These are phyloP conservation scores for Brachionus rotundiformis DNA, from an alignment of 1,140 invertebrate species.

Conservation along the genomic window DNA sequence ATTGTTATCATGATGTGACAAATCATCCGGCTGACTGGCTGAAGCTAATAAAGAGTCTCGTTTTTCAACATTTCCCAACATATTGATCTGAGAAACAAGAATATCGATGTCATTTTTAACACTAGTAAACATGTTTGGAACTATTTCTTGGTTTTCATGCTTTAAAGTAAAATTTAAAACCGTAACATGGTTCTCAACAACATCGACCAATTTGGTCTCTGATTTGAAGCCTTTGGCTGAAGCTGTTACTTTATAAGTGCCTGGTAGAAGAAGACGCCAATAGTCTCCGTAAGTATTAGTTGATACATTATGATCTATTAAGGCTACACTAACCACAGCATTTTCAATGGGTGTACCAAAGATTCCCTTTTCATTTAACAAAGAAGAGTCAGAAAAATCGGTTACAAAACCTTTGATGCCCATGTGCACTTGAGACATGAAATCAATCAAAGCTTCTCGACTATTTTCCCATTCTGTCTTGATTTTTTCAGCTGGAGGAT, in stretches of 20 bases:
- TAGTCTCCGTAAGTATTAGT: conserved; percentile 75
- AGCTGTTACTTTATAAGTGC: conserved; percentile 69
- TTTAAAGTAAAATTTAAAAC: conserved; percentile 37
- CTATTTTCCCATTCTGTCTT: conserved; percentile 50
- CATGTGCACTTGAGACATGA: conserved; percentile 72
- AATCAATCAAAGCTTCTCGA: conserved; percentile 25
- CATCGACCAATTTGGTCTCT: conserved; percentile 5
- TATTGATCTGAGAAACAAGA: conserved; percentile 18
- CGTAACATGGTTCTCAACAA: background rate
- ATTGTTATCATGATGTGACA: background rate
- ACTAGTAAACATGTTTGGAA: conserved; percentile 14
- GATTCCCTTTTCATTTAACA: conserved; percentile 5
- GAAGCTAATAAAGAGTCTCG: background rate
- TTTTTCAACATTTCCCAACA: background rate
- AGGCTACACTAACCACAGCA: conserved; percentile 73
- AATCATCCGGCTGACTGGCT: background rate
- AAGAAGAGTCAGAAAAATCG: conserved; percentile 19
- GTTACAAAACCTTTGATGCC: conserved; percentile 82
- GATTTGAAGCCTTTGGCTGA: conserved; percentile 22
- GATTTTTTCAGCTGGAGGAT: conserved; percentile 67
- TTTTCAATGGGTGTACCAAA: conserved; percentile 66
- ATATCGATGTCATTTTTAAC: conserved; percentile 25
- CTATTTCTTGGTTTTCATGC: conserved; percentile 29
- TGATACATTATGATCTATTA: conserved; percentile 58
- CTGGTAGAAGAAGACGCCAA: conserved; percentile 84